Conservation (phyloP, 2,888 invertebrate species). For the Lamproptera curius region DNA sequence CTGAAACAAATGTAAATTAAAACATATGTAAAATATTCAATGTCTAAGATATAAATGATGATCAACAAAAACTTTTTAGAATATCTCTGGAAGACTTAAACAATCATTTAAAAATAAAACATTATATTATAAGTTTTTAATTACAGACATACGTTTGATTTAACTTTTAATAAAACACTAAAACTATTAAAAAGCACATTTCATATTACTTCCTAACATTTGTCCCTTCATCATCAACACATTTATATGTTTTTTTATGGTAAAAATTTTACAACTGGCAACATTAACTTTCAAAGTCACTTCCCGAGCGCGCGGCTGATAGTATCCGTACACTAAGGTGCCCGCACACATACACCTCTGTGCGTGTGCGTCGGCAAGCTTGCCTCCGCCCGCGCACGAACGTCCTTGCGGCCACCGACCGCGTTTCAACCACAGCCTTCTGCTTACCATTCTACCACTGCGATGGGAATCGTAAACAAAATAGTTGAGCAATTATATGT, state of each 20-base stretch:
- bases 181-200: no score
- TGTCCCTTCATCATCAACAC: no score
- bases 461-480: conserved; percentile 19
- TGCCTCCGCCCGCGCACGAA: conserved; percentile 70
- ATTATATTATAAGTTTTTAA: no score
- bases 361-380: conserved; percentile 40
- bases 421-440: conserved; percentile 36
- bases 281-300: conserved; percentile 40
- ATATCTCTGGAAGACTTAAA: no score
- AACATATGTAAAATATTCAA: no score
- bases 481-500: conserved; percentile 11
- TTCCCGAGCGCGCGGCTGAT: conserved; percentile 37
- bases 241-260: background rate
- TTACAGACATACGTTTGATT: no score
- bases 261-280: conserved; percentile 29
- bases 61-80: no score
- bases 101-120: no score
- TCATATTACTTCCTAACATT: no score
- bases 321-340: conserved; percentile 26
- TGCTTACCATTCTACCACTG: conserved; percentile 11
- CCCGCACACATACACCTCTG: conserved; percentile 29
- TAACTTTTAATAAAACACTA: no score
- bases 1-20: no score
- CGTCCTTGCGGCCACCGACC: conserved; percentile 76
- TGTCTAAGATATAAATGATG: no score